These are phyloP conservation scores for Notechis scutatus DNA, from an alignment of 2,113 vertebrate genomes.

Conservation along the genomic window DNA sequence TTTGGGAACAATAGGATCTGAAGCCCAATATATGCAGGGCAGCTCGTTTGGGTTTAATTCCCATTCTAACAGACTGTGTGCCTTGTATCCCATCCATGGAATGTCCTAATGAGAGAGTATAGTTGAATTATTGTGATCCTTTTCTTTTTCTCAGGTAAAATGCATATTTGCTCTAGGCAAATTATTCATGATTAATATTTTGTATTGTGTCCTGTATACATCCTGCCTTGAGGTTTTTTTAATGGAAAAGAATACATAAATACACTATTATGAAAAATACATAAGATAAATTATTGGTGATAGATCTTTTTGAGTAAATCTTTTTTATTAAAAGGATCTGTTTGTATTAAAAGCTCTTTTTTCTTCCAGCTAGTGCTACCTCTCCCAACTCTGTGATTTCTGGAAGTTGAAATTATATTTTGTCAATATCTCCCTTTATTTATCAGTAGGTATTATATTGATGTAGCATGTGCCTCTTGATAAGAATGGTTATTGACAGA, in stretches of 20 bases:
- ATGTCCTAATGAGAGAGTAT: background rate
- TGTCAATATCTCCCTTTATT: background rate
- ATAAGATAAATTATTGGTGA: background rate
- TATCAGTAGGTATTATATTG: background rate
- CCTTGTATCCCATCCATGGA: background rate
- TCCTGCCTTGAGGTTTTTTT: background rate
- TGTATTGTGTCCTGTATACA: background rate
- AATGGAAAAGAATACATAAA: background rate
- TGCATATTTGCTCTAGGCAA: background rate
- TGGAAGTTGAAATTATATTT: background rate
- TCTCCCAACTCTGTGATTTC: background rate
- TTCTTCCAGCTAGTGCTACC: background rate
- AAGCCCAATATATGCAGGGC: background rate
- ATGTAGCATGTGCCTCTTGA: background rate
- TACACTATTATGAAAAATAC: background rate
- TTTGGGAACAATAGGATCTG: background rate
- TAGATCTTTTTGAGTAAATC: background rate
- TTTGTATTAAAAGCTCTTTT: background rate
- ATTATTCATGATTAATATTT: background rate
- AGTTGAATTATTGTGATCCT: background rate
- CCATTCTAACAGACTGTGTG: background rate
- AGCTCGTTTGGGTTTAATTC: background rate
- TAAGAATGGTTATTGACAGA: background rate
- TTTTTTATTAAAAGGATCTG: background rate
- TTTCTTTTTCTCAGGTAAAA: background rate